Evolutionary conservation across 2,888 invertebrate species (phyloP), one percentile per base, ranked within the genome.

Genomic region (Nebria brevicollis): DNA sequence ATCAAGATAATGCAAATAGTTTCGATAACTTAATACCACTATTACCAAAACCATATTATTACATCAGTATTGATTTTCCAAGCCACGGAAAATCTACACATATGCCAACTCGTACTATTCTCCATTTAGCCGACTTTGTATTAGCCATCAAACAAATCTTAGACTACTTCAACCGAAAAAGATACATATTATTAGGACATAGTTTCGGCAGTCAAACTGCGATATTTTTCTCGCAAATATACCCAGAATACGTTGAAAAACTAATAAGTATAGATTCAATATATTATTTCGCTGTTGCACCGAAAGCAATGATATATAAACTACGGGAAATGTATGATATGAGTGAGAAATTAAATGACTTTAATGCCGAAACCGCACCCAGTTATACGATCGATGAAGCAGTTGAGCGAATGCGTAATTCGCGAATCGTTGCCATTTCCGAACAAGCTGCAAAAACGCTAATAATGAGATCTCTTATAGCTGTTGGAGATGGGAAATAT

Each of bases 11-110:
- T 0, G 90, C 91, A 0, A 90, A 90, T 1, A 89, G 90, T 75
- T 92, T 91, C 86, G 88, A 92, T 70, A 89, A 89, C 0, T 86
- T 93, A 0, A 87, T 91, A 10, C 88, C 88, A 10, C 84, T 89
- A 64, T 85, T 94, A 64, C 91, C 93, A 0, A 86, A 85, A 11
- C 86, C 8, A 64, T 89, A 84, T 86, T 91, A 85, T 84, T 92
- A 86, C 84, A 87, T 90, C 43, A 88, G 89, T 82, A 85, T 91
- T 70, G 93, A 94, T 84, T 86, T 93, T 2, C 93, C 93, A 0
- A 92, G 94, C 0, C 92, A 91, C 83, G 93, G 93, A 0, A 89
- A 87, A 66, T 93, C 93, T 0, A 91, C 91, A 79, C 90, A 90
- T 25, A 90, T 91, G 68, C 92, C 92, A 0, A 83, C 85, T 26